Evolutionary conservation across 2,888 invertebrate species (phyloP).

Genomic region (Agriopis leucophaearia): DNA sequence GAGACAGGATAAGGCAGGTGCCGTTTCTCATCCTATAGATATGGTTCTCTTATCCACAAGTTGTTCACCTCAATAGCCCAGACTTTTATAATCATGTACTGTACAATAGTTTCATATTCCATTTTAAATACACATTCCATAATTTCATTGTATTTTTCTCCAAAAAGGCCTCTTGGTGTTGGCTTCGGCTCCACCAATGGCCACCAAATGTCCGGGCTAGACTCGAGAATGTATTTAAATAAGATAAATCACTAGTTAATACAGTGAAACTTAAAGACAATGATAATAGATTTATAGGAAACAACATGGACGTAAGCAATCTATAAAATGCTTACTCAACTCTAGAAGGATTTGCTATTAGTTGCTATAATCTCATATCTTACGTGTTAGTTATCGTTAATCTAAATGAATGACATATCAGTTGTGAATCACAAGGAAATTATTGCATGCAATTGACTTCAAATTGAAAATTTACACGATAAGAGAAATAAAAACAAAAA

Average conservation of each 20-base stretch:
- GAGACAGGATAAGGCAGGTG: too few relatives aligned
- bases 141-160: too few relatives aligned
- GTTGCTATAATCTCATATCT: neutral
- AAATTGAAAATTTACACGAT: neutral
- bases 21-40: too few relatives aligned
- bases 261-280: neutral
- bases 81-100: too few relatives aligned
- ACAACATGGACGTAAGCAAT: neutral
- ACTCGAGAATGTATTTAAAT: too few relatives aligned
- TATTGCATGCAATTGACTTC: neutral
- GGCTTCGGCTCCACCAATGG: too few relatives aligned
- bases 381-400: constrained; percentile 5
- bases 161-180: too few relatives aligned
- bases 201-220: too few relatives aligned
- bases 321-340: neutral
- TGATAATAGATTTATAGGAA: neutral
- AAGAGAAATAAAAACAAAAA: neutral
- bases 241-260: neutral
- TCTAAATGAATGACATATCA: constrained; percentile 9
- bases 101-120: too few relatives aligned
- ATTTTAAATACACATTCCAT: too few relatives aligned
- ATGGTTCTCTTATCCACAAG: too few relatives aligned
- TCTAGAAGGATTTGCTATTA: neutral
- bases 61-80: too few relatives aligned
- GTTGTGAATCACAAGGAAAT: constrained; percentile 9